Percentiles rank a stretch among this genome's conserved stretches.
phyloP scores from a whole-genome alignment of 1,140 invertebrate genomes.

The Trichomalopsis sarcophagae region DNA sequence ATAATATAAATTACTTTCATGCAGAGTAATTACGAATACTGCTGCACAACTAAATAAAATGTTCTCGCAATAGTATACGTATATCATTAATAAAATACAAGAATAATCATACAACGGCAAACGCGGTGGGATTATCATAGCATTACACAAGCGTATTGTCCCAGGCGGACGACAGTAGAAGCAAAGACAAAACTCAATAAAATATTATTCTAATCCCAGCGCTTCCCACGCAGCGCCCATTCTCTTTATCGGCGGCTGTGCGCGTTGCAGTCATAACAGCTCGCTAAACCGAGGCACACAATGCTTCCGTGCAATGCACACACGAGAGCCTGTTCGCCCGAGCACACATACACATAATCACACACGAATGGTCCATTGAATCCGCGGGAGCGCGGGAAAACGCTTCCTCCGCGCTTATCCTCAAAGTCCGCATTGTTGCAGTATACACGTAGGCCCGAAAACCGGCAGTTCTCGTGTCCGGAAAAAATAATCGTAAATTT shows the following conservation, averaged over 20 bases:
- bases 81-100: no score
- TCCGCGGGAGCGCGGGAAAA: not conserved
- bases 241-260: not conserved
- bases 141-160: no score
- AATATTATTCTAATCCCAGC: conserved; percentile 21
- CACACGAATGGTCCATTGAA: not conserved
- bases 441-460: not conserved
- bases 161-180: no score
- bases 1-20: no score
- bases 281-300: not conserved
- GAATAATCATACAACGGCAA: no score
- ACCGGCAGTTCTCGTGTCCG: conserved; percentile 42
- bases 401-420: not conserved
- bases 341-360: no score
- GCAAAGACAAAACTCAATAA: not conserved
- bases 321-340: not conserved
- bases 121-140: no score
- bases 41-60: no score
- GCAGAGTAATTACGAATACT: no score
- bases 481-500: conserved; percentile 33
- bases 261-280: conserved; percentile 15
- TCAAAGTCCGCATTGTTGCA: not conserved
- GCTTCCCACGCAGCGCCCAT: not conserved
- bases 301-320: not conserved
- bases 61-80: no score